phyloP scores from a whole-genome alignment of 1,140 invertebrate species.

The Lethrus apterus region DNA sequence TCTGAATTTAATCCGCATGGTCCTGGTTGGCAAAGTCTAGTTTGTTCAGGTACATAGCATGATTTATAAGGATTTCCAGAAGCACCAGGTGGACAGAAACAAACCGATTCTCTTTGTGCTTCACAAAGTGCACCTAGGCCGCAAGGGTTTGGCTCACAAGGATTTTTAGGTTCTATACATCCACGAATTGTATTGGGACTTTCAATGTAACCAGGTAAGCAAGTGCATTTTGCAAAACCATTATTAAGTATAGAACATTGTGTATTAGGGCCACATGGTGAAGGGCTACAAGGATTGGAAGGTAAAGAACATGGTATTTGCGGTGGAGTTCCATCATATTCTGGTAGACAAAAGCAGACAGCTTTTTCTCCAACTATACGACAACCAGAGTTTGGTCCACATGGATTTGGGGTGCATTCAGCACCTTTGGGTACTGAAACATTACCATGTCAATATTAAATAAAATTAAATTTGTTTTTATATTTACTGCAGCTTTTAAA shows the following conservation, averaged over 20 bases:
- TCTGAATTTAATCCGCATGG: slow-evolving; percentile 73
- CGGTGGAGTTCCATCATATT: slow-evolving; percentile 81
- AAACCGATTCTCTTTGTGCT: slow-evolving; percentile 64
- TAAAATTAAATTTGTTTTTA: slow-evolving; percentile 11
- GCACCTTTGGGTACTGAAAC: slow-evolving; percentile 77
- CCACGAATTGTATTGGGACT: slow-evolving; percentile 81
- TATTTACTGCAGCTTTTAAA: slow-evolving; percentile 85
- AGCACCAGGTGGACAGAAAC: slow-evolving; percentile 68
- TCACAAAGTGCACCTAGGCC: slow-evolving; percentile 73
- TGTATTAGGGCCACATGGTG: slow-evolving; percentile 82
- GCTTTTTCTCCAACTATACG: slow-evolving; percentile 60
- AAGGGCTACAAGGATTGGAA: slow-evolving; percentile 71
- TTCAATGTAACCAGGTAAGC: slow-evolving; percentile 72
- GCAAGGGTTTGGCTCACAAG: slow-evolving; percentile 75
- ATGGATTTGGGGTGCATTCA: slow-evolving; percentile 74
- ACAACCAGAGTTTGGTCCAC: slow-evolving; percentile 76
- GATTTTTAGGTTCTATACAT: slow-evolving; percentile 67
- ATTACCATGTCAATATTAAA: slow-evolving; percentile 10
- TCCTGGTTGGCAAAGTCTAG: slow-evolving; percentile 64
- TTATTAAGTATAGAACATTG: slow-evolving; percentile 73
- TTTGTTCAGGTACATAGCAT: slow-evolving; percentile 52
- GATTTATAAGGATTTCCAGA: slow-evolving; percentile 71
- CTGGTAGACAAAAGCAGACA: slow-evolving; percentile 77
- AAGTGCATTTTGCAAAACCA: slow-evolving; percentile 81
- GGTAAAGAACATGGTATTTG: slow-evolving; percentile 56